Conservation (phyloP, 2,888 invertebrate genomes). For the Chalcosyrphus nemorum region DNA sequence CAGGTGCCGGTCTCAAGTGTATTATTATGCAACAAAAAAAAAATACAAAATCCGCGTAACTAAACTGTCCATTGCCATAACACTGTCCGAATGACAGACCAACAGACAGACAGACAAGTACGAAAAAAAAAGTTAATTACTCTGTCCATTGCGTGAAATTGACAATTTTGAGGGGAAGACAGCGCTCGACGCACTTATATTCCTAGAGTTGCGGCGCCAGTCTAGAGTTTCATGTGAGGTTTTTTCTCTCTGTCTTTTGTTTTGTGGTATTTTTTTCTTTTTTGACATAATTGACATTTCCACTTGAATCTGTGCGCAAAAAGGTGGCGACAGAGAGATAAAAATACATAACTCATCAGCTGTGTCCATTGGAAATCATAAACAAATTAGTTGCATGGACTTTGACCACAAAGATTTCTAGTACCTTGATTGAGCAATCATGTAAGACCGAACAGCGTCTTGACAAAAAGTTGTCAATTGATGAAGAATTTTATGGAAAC, state of each 20-base stretch:
- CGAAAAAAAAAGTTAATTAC: constrained; percentile 24
- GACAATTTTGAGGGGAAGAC: constrained; percentile 40
- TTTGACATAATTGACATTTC: constrained; percentile 56
- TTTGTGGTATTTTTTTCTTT: too few relatives aligned
- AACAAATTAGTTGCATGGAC: constrained; percentile 61
- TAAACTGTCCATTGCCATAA: constrained; percentile 4
- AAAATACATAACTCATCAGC: constrained; percentile 21
- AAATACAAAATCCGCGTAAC: neutral
- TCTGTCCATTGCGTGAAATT: constrained; percentile 34
- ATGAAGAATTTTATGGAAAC: constrained; percentile 16
- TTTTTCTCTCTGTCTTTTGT: constrained; percentile 1
- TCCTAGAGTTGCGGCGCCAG: constrained; percentile 40
- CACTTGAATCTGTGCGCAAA: constrained; percentile 52
- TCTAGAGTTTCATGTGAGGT: constrained; percentile 27
- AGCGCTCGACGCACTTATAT: constrained; percentile 14
- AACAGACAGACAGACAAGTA: neutral
- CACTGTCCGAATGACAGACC: neutral
- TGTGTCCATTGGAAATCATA: constrained; percentile 36
- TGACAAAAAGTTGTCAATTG: constrained; percentile 33
- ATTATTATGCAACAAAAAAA: constrained; percentile 6
- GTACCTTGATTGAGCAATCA: constrained; percentile 46
- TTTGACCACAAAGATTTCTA: constrained; percentile 22
- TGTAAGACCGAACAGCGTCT: constrained; percentile 27
- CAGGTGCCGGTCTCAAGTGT: neutral
- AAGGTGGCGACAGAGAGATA: constrained; percentile 61